Evolutionary conservation across 2,888 invertebrate genomes (phyloP), one percentile per base, ranked within the genome.

Genomic region (Dichetophora obliterata): DNA sequence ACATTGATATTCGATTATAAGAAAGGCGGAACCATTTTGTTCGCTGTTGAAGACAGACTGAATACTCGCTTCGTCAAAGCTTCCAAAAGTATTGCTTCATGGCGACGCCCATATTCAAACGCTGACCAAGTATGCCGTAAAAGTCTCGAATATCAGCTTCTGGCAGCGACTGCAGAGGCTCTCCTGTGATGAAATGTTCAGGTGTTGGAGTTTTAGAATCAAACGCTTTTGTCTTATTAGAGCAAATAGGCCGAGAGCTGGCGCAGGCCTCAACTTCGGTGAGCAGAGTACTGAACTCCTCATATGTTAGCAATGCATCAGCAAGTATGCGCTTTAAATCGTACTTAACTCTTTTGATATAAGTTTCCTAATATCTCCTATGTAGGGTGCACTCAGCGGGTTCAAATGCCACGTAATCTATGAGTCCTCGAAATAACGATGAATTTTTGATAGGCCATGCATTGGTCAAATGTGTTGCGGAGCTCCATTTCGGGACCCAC

Each of bases 121-220:
- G 63, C 5, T 68, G 54, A 14, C 9, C 22, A n/a, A 76, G 48
- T 11, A 48, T 63, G n/a, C 63, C 73, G 34, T 54, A 52, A 37
- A 68, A 72, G 9, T 16, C 11, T 16, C 37, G 24, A 11, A 54
- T 16, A 14, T 73, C 43, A 24, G 69, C 73, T 27, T 73, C 75
- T 37, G 79, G 79, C 22, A 74, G 65, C 3, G 74, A 69, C 3
- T 74, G 54, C 22, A 80, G n/a, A 1, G 79, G 73, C n/a, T 79
- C 78, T 14, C 75, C 78, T 19, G 78, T 73, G 31, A 80, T 68
- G 52, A 78, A 79, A 22, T 78, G 76, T 0, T 76, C 76, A 24
- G 77, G 68, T 19, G 80, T 75, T 43, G 78, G 50, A 11, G 77
- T 48, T 48, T 73, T 65, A 34, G 66, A 50, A 24, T 75, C 75